These are phyloP conservation scores for Spicauda simplicius DNA, from an alignment of 2,888 invertebrate species.

Conservation along the genomic window DNA sequence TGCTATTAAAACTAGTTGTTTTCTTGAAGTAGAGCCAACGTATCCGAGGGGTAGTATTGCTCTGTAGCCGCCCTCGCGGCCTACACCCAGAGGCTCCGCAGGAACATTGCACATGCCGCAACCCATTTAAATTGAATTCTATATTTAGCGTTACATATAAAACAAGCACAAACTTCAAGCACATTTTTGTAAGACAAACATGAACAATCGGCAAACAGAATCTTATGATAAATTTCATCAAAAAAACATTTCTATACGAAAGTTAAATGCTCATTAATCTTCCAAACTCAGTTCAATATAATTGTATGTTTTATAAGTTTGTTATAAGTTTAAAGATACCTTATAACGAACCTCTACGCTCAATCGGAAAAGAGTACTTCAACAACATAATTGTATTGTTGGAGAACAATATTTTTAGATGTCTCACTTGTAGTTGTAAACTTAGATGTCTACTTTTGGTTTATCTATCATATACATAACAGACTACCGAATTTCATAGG, in stretches of 20 bases:
- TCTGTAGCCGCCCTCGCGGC: constrained; percentile 1
- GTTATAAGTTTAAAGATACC: constrained; percentile 49
- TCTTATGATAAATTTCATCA: background rate
- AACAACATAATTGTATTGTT: constrained; percentile 64
- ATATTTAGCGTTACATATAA: background rate
- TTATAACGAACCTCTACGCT: constrained; percentile 60
- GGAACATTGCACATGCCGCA: background rate
- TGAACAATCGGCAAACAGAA: too few species aligned
- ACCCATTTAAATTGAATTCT: background rate
- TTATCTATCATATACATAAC: constrained; percentile 56
- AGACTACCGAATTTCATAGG: constrained; percentile 58
- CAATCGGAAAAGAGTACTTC: constrained; percentile 64
- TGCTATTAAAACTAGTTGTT: background rate
- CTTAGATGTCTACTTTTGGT: constrained; percentile 51
- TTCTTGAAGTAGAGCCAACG: constrained; percentile 9
- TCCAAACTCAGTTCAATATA: constrained; percentile 63
- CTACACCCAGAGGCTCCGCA: constrained; percentile 3
- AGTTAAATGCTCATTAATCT: constrained; percentile 64
- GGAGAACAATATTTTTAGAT: constrained; percentile 80
- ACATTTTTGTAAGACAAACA: background rate
- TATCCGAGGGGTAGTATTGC: constrained; percentile 2
- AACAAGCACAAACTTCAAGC: background rate
- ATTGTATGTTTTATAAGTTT: constrained; percentile 41
- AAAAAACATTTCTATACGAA: background rate
- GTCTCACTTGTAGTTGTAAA: constrained; percentile 72